phyloP scores from a whole-genome alignment of 2,888 invertebrate species.

The Ptychoptera contaminata region DNA sequence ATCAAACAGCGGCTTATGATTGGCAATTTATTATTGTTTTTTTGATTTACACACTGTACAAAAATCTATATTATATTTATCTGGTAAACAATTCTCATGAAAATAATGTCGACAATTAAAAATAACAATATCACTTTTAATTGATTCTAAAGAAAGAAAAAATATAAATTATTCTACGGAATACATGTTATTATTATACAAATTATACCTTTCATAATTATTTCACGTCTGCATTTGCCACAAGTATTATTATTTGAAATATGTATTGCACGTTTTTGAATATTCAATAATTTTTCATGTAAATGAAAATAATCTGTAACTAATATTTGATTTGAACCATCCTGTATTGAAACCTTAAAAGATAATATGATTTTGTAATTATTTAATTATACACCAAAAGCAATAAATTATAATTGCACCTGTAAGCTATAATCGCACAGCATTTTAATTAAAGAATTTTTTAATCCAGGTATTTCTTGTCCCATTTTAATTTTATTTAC shows the following conservation, averaged over 20 bases:
- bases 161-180: constrained; percentile 3
- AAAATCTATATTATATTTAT: constrained; percentile 14
- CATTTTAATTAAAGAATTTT: constrained; percentile 85
- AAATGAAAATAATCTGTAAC: constrained; percentile 78
- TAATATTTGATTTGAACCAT: constrained; percentile 82
- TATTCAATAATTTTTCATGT: constrained; percentile 61
- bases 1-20: too few species aligned
- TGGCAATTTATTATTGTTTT: constrained; percentile 2
- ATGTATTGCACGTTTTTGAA: constrained; percentile 63
- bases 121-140: constrained; percentile 54
- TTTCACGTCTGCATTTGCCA: constrained; percentile 58
- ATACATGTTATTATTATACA: constrained; percentile 6
- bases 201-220: constrained; percentile 47
- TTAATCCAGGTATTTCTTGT: constrained; percentile 75
- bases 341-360: constrained; percentile 62
- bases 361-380: constrained; percentile 5
- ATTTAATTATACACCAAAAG: not conserved
- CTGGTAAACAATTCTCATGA: constrained; percentile 68
- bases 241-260: constrained; percentile 59
- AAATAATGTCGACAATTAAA: constrained; percentile 85
- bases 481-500: constrained; percentile 72
- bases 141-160: constrained; percentile 13
- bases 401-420: constrained; percentile 25
- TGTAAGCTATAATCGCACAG: constrained; percentile 89
- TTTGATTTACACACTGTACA: constrained; percentile 14